Percentiles rank a stretch among this genome's conserved stretches.
Evolutionary conservation across 2,888 invertebrate species (phyloP).

Genomic region (Luffia ferchaultella): DNA sequence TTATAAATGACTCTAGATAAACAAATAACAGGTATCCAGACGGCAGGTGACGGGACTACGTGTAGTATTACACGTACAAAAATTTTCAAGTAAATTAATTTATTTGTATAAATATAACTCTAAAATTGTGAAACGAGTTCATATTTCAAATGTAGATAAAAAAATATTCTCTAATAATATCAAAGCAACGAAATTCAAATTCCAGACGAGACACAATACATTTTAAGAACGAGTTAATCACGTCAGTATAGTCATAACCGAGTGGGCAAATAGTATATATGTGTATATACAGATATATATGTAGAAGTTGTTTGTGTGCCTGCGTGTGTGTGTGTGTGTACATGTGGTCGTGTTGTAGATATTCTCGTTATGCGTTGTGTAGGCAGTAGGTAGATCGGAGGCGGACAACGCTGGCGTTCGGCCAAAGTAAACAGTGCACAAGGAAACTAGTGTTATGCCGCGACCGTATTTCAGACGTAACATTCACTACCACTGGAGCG

Average conservation of each 20-base stretch:
- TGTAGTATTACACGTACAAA: background rate
- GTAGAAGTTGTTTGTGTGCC: too few relatives aligned
- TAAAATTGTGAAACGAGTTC: too few relatives aligned
- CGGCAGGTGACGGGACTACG: background rate
- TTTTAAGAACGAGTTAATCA: constrained; percentile 48
- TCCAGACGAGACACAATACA: constrained; percentile 16
- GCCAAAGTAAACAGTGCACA: constrained; percentile 65
- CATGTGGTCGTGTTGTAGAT: constrained; percentile 17
- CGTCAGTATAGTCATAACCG: constrained; percentile 39
- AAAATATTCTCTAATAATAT: background rate
- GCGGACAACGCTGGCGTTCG: constrained; percentile 52
- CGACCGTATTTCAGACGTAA: constrained; percentile 64
- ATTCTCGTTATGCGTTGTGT: constrained; percentile 39
- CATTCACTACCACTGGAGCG: constrained; percentile 62
- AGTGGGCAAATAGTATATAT: constrained; percentile 1
- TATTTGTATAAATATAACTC: background rate
- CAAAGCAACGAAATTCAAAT: background rate
- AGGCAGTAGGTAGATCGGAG: constrained; percentile 41
- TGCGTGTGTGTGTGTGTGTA: constrained; percentile 47
- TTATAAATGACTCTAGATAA: too few relatives aligned
- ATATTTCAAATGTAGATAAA: background rate
- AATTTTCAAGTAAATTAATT: background rate
- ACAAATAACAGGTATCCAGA: background rate
- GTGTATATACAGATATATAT: too few relatives aligned
- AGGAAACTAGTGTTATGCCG: constrained; percentile 66